Base-by-base conservation (phyloP, 2,888 invertebrate species). In the Balanococcus diminutus region DNA sequence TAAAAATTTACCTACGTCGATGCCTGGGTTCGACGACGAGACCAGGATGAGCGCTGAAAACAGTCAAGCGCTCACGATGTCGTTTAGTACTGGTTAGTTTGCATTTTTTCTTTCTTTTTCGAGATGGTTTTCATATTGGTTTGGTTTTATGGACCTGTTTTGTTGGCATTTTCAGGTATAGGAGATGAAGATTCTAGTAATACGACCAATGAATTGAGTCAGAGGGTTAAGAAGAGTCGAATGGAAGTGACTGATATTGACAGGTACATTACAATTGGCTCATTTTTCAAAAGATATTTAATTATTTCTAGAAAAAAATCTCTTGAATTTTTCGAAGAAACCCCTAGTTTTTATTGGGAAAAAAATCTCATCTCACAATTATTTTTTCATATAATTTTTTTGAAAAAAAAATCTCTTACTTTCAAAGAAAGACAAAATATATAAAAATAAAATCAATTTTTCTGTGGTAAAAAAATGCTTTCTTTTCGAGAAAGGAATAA, bases 21-120 rank as follows among this genome's bases (percentile, higher is more conserved):
- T 91, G 87, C 90, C 91, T 31, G 51, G 82, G 2, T 91, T 91
- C 87, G 92, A 92, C 87, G 92, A 92, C 88, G 92, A 92, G 88
- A 92, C 91, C 0, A 89, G 91, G 87, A 92, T 92, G 92, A 91
- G 91, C 88, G 91, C 91, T 32, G 89, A 88, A 67, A 87, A 87
- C 67, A 82, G 82, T 22, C 86, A 86, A 32, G 22, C 42, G 28
- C 86, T 19, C 67, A 86, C 16, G 83, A 86, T 79, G 82, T 87
- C 51, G 2, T 82, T 67, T 32, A 25, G 51, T 32, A 36, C 32
- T 31, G 72, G 72, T 85, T 42, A 28, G 39, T 56, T 28, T 28
- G 82, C 5, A 46, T 81, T 81, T 36, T 19, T 36, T 61, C 4
- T 0, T 14, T 11, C 5, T 46, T 46, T 46, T 25, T 25, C 8